These are phyloP conservation scores for Hyles vespertilio DNA, from an alignment of 1,140 invertebrate genomes.

Conservation along the genomic window DNA sequence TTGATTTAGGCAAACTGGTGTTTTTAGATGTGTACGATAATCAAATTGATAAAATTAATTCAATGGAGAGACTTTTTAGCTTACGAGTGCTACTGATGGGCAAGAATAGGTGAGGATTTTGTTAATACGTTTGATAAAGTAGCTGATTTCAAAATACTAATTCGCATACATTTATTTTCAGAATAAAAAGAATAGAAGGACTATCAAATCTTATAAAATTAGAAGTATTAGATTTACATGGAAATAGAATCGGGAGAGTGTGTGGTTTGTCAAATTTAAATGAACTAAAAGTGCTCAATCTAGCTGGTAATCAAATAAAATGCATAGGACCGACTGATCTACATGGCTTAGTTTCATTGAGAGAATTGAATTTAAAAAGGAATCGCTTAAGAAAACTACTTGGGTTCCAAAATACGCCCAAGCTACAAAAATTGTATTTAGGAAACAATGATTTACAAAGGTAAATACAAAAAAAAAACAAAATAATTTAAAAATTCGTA, in stretches of 20 bases:
- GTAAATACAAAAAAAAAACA: slow-evolving; percentile 55
- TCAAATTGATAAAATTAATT: slow-evolving; percentile 90
- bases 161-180: slow-evolving; percentile 38
- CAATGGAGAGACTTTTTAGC: slow-evolving; percentile 83
- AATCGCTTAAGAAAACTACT: slow-evolving; percentile 88
- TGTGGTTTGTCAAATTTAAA: slow-evolving; percentile 76
- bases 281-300: slow-evolving; percentile 91
- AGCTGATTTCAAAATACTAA: neutral
- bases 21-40: slow-evolving; percentile 97
- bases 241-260: slow-evolving; percentile 86
- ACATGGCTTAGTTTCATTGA: slow-evolving; percentile 83
- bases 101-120: slow-evolving; percentile 82
- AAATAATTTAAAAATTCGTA: slow-evolving; percentile 13
- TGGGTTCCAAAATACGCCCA: slow-evolving; percentile 88
- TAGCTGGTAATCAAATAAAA: slow-evolving; percentile 92
- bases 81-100: slow-evolving; percentile 91
- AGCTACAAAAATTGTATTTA: slow-evolving; percentile 87
- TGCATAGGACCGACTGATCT: slow-evolving; percentile 84
- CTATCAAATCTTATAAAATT: slow-evolving; percentile 82
- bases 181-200: slow-evolving; percentile 86
- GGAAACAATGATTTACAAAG: slow-evolving; percentile 91
- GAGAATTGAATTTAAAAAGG: slow-evolving; percentile 91
- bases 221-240: slow-evolving; percentile 94
- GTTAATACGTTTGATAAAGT: neutral
- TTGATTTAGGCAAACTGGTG: slow-evolving; percentile 85